Base-by-base conservation (phyloP, 2,888 invertebrate species). In the Druceiella hillmani region DNA sequence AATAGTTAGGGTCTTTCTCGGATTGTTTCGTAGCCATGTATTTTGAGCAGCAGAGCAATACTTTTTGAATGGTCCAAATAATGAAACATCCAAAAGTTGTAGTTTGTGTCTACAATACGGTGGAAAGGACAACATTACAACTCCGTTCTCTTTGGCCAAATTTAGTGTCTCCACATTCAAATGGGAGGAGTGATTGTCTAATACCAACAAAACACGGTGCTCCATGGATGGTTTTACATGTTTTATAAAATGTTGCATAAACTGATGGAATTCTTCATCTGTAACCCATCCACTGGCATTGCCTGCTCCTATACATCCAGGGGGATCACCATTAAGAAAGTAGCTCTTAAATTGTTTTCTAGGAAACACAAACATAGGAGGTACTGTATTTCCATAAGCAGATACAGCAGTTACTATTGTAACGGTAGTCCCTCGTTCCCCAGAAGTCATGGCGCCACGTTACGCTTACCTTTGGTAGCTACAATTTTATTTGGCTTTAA, bases 401-500 rank as follows among this genome's bases (percentile, higher is more conserved):
- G 35, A 35, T 35, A 35, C 35, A 27, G 36, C 36, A 40, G 6
- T 38, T 44, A 36, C 49, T 17, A 55, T 41, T 32, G 53, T 54
- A 22, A 54, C 55, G 10, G 50, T 44, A 30, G 44, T 46, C n/a
- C 50, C 52, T 41, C 52, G 45, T 47, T 55, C 51, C 4, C 47
- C 53, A 49, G 27, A 52, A 47, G 40, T 36, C 16, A 38, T 30
- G 28, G 20, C 10, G 37, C 44, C 31, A 44, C 34, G n/a, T 50
- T 48, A 2, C 42, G 46, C 13, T 44, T 49, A 36, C 52, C 51
- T 33, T 51, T 51, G 32, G 47, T 49, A 43, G 53, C 47, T 39
- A 53, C 49, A 43, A 52, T 50, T 48, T 51, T 51, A 32, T 40
- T 35, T 20, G 47, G 50, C 38, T 48, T 50, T 40, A 45, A 41